Evolutionary conservation across 2,113 vertebrate genomes (phyloP).

Genomic region (Upupa epops): DNA sequence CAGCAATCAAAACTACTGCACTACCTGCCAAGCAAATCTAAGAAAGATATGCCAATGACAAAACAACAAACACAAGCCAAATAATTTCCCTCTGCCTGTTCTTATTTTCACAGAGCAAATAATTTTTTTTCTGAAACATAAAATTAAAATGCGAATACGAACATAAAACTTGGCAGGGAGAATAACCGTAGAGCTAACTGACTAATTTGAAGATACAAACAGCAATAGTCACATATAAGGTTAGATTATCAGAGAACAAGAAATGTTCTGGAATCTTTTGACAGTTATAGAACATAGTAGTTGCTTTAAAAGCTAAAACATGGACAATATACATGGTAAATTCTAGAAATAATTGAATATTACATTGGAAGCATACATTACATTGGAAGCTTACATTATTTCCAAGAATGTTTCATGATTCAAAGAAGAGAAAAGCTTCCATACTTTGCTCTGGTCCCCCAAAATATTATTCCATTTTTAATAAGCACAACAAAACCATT

Average conservation of each 20-base stretch:
- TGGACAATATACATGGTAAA: neutral
- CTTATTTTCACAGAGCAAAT: neutral
- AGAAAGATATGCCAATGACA: neutral
- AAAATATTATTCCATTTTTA: neutral
- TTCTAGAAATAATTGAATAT: neutral
- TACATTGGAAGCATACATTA: neutral
- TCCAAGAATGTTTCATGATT: no score
- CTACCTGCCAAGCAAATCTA: neutral
- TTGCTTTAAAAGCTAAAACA: neutral
- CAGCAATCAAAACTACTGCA: neutral
- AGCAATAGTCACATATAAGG: neutral
- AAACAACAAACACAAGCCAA: neutral
- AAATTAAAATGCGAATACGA: neutral
- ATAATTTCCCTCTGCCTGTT: neutral
- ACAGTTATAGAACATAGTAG: neutral
- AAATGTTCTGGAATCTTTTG: neutral
- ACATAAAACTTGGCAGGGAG: neutral
- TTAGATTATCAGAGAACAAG: neutral
- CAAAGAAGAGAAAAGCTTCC: neutral
- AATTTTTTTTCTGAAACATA: neutral
- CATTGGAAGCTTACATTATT: neutral
- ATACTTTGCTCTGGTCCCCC: neutral
- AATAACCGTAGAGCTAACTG: neutral
- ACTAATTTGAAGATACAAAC: neutral
- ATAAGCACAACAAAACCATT: neutral